Evolutionary conservation across 2,113 vertebrate species (phyloP), one percentile per base, ranked within the genome.

Genomic region (Pygoscelis antarcticus): DNA sequence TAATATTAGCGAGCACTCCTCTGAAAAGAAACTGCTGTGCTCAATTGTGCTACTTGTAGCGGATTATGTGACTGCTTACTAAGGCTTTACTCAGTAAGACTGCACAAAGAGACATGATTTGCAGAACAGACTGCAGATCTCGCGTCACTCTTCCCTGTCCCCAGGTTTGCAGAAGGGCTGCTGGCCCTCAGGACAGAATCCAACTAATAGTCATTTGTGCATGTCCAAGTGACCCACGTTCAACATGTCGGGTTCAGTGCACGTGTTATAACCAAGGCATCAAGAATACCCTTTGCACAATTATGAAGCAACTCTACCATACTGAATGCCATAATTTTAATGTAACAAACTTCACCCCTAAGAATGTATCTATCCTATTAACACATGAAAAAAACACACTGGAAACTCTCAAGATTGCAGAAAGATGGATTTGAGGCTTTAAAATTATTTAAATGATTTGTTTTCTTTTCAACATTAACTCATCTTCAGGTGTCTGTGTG

Each of bases 401-500:
- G 40, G 57, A 79, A 92, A 42, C 42, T 49, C 70, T 16, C 22
- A 25, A 64, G 36, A 61, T 7, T 13, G 21, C 2, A 61, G 34
- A 69, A 76, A 77, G 65, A 93, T 19, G 21, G 40, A 46, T 72
- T 16, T n/a, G 16, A 76, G 36, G 62, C 17, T 96, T 87, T 66
- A 66, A 64, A 90, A 83, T 42, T 32, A n/a, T 58, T 69, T 38
- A 75, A 89, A 76, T 30, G 6, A 61, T 80, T 85, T 92, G 77
- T 82, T 95, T 92, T 71, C 55, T 88, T 93, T 90, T 89, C 76
- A 42, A n/a, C 49, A 92, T 97, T 61, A 91, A 76, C 54, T 95
- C 93, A 96, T 97, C 74, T 36, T 93, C 94, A 96, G 93, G 96
- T 97, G 94, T 96, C 89, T 5, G 40, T 76, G 93, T 97, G 87